phyloP scores from a whole-genome alignment of 2,797 vertebrate genomes.

The Betta splendens region DNA sequence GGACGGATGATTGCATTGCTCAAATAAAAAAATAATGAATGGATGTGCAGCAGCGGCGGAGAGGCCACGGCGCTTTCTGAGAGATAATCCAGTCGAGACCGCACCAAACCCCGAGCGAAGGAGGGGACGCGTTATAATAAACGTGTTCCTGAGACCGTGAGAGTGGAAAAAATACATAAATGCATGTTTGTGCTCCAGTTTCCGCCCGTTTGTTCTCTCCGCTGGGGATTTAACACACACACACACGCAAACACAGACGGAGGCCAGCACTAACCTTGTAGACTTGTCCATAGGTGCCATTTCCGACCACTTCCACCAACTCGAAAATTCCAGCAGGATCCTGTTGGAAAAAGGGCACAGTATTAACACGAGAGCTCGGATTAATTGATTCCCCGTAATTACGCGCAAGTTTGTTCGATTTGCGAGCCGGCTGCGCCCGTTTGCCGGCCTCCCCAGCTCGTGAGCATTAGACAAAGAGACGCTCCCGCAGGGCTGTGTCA shows the following conservation, averaged over 20 bases:
- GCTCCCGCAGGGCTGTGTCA: slow-evolving; percentile 53
- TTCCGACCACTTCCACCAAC: slow-evolving; percentile 98
- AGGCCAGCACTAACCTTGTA: slow-evolving; percentile 91
- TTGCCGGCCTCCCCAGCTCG: slow-evolving; percentile 72
- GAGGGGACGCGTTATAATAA: slow-evolving; percentile 23
- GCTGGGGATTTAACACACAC: slow-evolving; percentile 18
- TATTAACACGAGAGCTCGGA: rapidly evolving
- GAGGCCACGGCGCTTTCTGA: slow-evolving; percentile 28
- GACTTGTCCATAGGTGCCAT: slow-evolving; percentile 99
- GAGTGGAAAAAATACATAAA: slow-evolving; percentile 38
- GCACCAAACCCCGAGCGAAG: slow-evolving; percentile 30
- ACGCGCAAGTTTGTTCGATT: slow-evolving; percentile 39
- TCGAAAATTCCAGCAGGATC: slow-evolving; percentile 98
- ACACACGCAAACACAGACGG: slow-evolving; percentile 7
- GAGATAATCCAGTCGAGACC: slow-evolving; percentile 59
- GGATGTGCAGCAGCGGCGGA: slow-evolving; percentile 27
- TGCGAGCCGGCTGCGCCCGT: slow-evolving; percentile 78
- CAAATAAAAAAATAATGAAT: slow-evolving; percentile 14
- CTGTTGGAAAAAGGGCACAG: slow-evolving; percentile 65
- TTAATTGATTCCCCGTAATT: slow-evolving; percentile 29
- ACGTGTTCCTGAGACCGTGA: slow-evolving; percentile 37
- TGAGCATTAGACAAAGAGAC: slow-evolving; percentile 86
- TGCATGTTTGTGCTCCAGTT: slow-evolving; percentile 64
- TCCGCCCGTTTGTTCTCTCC: slow-evolving; percentile 44
- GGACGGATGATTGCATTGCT: slow-evolving; percentile 36